A percentile compares a stretch with the other conserved stretches of the same genome.
phyloP scores from a whole-genome alignment of 2,888 invertebrate genomes.

The Eupithecia exiguata region DNA sequence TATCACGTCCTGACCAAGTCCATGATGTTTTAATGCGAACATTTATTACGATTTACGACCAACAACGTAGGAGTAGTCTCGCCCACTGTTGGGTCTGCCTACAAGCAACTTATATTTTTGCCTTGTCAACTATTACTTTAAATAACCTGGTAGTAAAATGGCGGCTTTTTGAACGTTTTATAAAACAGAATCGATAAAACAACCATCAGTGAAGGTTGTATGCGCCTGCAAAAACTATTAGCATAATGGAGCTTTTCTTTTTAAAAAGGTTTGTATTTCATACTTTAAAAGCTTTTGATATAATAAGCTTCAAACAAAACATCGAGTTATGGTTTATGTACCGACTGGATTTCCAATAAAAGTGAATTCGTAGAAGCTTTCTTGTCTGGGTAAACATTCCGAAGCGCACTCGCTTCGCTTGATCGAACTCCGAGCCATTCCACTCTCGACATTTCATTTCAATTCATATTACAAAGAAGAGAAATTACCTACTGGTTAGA shows the following conservation, averaged over 20 bases:
- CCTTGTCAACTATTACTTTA: slow-evolving; percentile 17
- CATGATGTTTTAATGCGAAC: slow-evolving; percentile 63
- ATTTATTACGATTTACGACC: slow-evolving; percentile 70
- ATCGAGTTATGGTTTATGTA: slow-evolving; percentile 11
- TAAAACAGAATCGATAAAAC: slow-evolving; percentile 13
- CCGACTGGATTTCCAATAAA: slow-evolving; percentile 23
- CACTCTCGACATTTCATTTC: slow-evolving; percentile 12
- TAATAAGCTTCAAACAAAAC: neutral
- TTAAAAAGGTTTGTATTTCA: neutral
- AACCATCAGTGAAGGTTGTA: neutral
- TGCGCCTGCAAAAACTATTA: slow-evolving; percentile 2
- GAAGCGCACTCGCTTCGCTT: slow-evolving; percentile 2
- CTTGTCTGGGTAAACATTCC: slow-evolving; percentile 31
- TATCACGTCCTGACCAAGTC: slow-evolving; percentile 54
- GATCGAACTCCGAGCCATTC: slow-evolving; percentile 20
- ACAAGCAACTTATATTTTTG: slow-evolving; percentile 45
- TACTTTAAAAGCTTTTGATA: neutral
- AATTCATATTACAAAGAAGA: slow-evolving; percentile 17
- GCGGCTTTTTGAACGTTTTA: slow-evolving; percentile 8
- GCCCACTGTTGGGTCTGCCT: slow-evolving; percentile 62
- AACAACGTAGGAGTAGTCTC: slow-evolving; percentile 58
- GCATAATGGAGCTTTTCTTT: slow-evolving; percentile 2
- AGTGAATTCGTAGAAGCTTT: slow-evolving; percentile 21
- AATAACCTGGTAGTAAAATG: slow-evolving; percentile 13
- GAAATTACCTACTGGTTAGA: neutral